Percentiles rank a stretch among this genome's conserved stretches.
Evolutionary conservation across 1,140 invertebrate species (phyloP).

Genomic region (Triops longicaudatus): DNA sequence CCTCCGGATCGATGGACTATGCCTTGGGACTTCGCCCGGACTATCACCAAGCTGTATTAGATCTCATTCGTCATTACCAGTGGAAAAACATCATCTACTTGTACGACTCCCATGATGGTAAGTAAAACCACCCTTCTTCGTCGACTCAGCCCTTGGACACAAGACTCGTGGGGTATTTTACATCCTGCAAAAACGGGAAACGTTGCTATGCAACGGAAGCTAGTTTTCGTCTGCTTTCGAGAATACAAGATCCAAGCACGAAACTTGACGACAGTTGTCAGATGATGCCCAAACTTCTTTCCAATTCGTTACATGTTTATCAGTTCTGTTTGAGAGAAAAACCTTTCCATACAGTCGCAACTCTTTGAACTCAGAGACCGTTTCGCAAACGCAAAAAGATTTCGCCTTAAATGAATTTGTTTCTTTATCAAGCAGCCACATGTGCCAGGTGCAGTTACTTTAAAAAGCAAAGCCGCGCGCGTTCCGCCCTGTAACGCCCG

Average conservation of each 20-base stretch:
- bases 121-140: constrained; percentile 40
- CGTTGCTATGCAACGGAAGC: too few species aligned
- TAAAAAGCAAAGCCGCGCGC: neutral
- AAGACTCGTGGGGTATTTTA: too few species aligned
- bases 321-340: too few species aligned
- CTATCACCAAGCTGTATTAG: constrained; percentile 86
- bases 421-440: too few species aligned
- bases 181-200: too few species aligned
- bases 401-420: too few species aligned
- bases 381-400: too few species aligned
- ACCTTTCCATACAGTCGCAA: too few species aligned
- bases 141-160: too few species aligned
- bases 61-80: constrained; percentile 80
- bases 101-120: constrained; percentile 91
- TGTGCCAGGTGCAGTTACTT: neutral
- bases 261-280: neutral
- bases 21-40: constrained; percentile 89
- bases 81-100: constrained; percentile 91
- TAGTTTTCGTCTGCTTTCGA: too few species aligned
- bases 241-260: too few species aligned
- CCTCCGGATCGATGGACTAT: constrained; percentile 75
- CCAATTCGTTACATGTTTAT: neutral
- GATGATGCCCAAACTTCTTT: neutral
- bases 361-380: too few species aligned
- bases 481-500: neutral